These are phyloP conservation scores for Eretmocerus hayati DNA, from an alignment of 2,888 invertebrate genomes.

Conservation along the genomic window DNA sequence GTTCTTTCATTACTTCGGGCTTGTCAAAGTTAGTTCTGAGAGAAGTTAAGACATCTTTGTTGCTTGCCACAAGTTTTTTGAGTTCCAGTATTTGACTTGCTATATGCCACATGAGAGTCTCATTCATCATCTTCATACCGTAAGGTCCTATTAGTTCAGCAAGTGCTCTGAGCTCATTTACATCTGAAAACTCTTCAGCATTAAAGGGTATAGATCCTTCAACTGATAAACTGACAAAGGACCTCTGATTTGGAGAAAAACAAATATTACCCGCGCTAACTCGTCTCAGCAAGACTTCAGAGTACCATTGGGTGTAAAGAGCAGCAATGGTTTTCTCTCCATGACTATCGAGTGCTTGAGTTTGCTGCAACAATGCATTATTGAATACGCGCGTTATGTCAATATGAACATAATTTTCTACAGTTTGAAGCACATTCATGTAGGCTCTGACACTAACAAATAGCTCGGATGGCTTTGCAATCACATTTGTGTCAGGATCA, in stretches of 20 bases:
- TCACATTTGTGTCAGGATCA: conserved; percentile 91
- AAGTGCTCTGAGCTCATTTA: conserved; percentile 87
- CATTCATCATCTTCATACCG: conserved; percentile 94
- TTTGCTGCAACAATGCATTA: conserved; percentile 94
- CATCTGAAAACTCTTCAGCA: conserved; percentile 96
- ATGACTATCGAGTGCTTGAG: conserved; percentile 87
- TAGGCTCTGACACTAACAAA: conserved; percentile 90
- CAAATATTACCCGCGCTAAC: conserved; percentile 95
- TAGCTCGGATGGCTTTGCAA: conserved; percentile 94
- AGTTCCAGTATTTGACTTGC: conserved; percentile 96
- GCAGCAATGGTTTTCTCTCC: conserved; percentile 93
- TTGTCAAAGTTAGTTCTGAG: conserved; percentile 96
- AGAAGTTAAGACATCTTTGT: conserved; percentile 86
- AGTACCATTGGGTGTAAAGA: conserved; percentile 58
- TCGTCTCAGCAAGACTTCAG: conserved; percentile 72
- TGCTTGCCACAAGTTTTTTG: conserved; percentile 81
- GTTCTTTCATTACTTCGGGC: conserved; percentile 96
- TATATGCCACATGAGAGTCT: conserved; percentile 98
- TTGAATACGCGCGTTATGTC: conserved; percentile 98
- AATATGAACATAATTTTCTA: conserved; percentile 97
- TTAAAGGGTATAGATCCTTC: conserved; percentile 91
- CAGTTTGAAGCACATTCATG: conserved; percentile 97
- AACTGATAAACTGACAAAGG: conserved; percentile 88
- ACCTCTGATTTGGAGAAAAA: conserved; percentile 92
- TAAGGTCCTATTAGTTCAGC: conserved; percentile 97